Conservation (phyloP, 2,888 invertebrate species). For the Acanthoscelides obtectus region DNA sequence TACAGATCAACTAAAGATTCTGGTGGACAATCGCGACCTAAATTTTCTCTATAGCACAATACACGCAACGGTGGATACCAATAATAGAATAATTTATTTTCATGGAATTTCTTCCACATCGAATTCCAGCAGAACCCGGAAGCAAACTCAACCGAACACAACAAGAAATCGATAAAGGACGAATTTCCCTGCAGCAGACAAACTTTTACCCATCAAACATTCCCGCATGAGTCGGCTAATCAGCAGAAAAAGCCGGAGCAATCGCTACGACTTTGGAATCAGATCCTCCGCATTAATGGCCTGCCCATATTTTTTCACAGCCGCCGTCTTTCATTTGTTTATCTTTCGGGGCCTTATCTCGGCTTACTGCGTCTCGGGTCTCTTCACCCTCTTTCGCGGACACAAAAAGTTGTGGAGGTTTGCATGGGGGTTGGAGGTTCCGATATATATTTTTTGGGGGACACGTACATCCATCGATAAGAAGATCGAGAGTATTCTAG, state of each 20-base stretch:
- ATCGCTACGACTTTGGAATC: slow-evolving; percentile 14
- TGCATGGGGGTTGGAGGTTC: background rate
- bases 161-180: background rate
- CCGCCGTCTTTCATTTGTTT: slow-evolving; percentile 42
- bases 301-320: slow-evolving; percentile 28
- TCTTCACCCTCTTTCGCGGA: slow-evolving; percentile 24
- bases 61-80: background rate
- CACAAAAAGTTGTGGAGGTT: slow-evolving; percentile 13
- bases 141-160: background rate
- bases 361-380: slow-evolving; percentile 12
- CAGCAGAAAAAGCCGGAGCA: slow-evolving; percentile 14
- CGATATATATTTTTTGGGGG: background rate
- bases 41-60: too few species aligned
- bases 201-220: slow-evolving; percentile 29
- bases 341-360: slow-evolving; percentile 31
- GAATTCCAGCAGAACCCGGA: background rate
- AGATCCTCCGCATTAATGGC: slow-evolving; percentile 26
- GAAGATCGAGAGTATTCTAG: background rate
- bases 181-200: slow-evolving; percentile 14
- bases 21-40: too few species aligned
- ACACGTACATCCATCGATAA: background rate
- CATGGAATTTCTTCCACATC: background rate
- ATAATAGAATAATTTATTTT: background rate
- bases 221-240: slow-evolving; percentile 29
- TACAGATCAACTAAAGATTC: too few species aligned